These are phyloP conservation scores for Scaptomyza montana DNA, from an alignment of 1,140 invertebrate genomes.

Conservation along the genomic window DNA sequence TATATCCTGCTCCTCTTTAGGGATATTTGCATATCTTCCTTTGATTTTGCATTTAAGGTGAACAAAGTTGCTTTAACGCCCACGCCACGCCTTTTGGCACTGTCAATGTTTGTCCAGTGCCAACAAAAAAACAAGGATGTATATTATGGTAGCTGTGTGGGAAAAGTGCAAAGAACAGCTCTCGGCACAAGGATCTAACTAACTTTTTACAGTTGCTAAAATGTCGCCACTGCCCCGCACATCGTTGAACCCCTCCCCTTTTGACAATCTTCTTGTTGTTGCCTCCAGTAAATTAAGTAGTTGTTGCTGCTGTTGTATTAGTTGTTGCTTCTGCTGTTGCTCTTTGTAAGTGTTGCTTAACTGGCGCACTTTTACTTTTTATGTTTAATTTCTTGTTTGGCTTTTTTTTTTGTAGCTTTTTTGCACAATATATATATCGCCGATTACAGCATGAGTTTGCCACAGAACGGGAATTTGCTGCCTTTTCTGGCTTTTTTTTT, in stretches of 20 bases:
- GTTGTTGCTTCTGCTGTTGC: conserved; percentile 14
- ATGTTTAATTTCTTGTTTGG: conserved; percentile 16
- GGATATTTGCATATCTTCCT: too few species aligned
- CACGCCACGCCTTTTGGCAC: conserved; percentile 56
- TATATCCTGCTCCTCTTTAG: too few species aligned
- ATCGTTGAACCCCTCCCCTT: conserved; percentile 8
- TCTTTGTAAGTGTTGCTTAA: too few species aligned
- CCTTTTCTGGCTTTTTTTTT: conserved; percentile 31
- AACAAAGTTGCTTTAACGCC: conserved; percentile 12
- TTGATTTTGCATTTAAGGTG: too few species aligned
- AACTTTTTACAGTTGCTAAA: conserved; percentile 66
- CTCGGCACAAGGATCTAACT: conserved; percentile 52
- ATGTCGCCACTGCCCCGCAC: conserved; percentile 41
- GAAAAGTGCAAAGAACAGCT: too few species aligned
- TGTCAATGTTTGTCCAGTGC: background rate
- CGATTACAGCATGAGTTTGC: conserved; percentile 73
- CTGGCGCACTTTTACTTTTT: conserved; percentile 46
- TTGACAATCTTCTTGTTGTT: conserved; percentile 24
- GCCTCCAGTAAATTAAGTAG: too few species aligned
- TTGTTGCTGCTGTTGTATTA: conserved; percentile 30
- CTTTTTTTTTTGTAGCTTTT: conserved; percentile 3
- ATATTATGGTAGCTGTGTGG: too few species aligned
- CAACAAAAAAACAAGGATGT: background rate
- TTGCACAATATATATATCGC: conserved; percentile 35
- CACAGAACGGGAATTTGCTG: conserved; percentile 60